These are phyloP conservation scores for Festucalex cinctus DNA, from an alignment of 2,113 vertebrate species.

Conservation along the genomic window DNA sequence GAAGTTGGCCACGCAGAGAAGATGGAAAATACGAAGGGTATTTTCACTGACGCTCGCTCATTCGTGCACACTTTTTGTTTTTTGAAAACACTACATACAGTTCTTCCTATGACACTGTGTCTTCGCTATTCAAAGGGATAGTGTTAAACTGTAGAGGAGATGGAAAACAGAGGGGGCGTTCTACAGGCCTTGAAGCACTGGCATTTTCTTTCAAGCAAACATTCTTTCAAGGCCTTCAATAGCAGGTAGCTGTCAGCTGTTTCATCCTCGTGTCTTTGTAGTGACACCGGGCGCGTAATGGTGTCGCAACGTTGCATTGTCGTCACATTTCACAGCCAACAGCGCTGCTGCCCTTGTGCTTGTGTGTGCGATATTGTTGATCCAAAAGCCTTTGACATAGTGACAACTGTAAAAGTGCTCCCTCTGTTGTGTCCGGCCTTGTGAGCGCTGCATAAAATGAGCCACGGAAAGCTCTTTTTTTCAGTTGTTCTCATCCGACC, in stretches of 20 bases:
- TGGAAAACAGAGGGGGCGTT: conserved; percentile 36
- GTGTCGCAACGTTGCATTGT: conserved; percentile 36
- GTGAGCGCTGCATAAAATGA: conserved; percentile 50
- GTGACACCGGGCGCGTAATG: conserved; percentile 40
- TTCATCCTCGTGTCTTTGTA: conserved; percentile 60
- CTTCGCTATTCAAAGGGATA: conserved; percentile 43
- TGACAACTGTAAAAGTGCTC: conserved; percentile 46
- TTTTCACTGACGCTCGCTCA: conserved; percentile 21
- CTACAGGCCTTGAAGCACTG: conserved; percentile 36
- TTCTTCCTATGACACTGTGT: conserved; percentile 38
- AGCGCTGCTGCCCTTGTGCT: conserved; percentile 34
- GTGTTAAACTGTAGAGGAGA: conserved; percentile 56
- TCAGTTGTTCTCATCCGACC: conserved; percentile 51
- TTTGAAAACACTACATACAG: conserved; percentile 26
- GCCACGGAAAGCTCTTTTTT: conserved; percentile 35
- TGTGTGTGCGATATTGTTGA: conserved; percentile 28
- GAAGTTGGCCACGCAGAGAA: conserved; percentile 61
- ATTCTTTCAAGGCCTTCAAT: conserved; percentile 36
- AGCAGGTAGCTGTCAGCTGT: conserved; percentile 50
- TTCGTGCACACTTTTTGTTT: conserved; percentile 7
- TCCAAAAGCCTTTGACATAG: conserved; percentile 41
- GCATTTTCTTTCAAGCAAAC: conserved; percentile 52
- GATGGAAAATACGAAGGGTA: conserved; percentile 48
- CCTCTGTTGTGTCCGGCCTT: conserved; percentile 21
- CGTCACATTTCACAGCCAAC: conserved; percentile 61